These are phyloP conservation scores for Poeciliopsis turneri DNA, from an alignment of 2,797 vertebrate genomes.

Conservation along the genomic window DNA sequence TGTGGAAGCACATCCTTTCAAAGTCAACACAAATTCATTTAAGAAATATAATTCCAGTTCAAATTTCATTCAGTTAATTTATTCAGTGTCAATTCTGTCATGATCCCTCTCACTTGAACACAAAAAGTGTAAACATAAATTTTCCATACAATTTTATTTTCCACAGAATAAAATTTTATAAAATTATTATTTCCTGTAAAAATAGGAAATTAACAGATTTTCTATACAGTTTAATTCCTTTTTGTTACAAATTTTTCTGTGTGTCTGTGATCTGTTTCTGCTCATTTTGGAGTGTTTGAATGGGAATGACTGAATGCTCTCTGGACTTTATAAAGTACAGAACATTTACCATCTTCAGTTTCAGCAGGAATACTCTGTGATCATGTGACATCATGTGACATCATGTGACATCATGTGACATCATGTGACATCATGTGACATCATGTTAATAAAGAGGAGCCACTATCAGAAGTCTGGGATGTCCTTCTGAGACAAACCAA, in stretches of 20 bases:
- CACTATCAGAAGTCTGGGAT: no score
- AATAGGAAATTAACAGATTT: neutral
- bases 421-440: no score
- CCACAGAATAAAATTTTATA: no score
- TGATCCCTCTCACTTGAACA: neutral
- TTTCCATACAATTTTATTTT: neutral
- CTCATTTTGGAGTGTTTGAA: no score
- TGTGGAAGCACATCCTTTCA: neutral
- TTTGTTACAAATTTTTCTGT: no score
- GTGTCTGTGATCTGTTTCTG: no score
- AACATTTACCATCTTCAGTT: no score
- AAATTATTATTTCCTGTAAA: no score
- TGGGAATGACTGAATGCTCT: no score
- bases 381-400: neutral
- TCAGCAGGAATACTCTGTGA: no score
- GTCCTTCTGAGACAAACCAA: neutral
- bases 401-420: no score
- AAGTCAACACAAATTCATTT: neutral
- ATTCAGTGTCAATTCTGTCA: neutral
- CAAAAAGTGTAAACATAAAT: neutral
- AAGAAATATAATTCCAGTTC: neutral
- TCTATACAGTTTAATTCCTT: neutral
- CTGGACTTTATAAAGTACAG: no score
- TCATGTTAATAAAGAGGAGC: neutral
- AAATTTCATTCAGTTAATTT: neutral